A percentile compares a stretch with the other conserved stretches of the same genome.
Evolutionary conservation across 2,113 vertebrate species (phyloP).

Genomic region (Pycnonotus jocosus): DNA sequence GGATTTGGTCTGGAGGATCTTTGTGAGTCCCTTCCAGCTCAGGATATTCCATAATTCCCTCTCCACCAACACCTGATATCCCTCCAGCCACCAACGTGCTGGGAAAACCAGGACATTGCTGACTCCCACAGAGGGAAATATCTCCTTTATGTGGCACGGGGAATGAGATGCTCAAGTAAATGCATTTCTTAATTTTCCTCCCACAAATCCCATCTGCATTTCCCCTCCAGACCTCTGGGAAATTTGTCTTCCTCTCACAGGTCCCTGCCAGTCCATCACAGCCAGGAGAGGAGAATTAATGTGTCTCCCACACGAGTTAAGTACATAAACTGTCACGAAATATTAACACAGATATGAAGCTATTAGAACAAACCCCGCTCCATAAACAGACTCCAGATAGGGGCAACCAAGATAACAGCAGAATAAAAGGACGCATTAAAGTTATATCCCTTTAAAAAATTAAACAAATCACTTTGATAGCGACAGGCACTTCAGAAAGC

Average conservation of each 20-base stretch:
- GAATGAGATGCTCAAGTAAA: not conserved
- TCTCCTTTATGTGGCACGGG: not conserved
- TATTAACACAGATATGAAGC: constrained; percentile 67
- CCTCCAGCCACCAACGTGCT: not conserved
- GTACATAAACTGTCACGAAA: constrained; percentile 48
- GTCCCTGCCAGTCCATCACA: not conserved
- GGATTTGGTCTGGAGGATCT: not conserved
- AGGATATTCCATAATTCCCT: not conserved
- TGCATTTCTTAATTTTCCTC: not conserved
- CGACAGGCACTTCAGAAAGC: constrained; percentile 72
- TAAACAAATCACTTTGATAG: constrained; percentile 77
- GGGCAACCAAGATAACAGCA: constrained; percentile 69
- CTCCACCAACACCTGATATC: not conserved
- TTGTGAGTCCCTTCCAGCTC: not conserved
- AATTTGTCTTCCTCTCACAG: not conserved
- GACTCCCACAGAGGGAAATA: not conserved
- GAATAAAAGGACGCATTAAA: constrained; percentile 74
- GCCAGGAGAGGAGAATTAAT: constrained; percentile 33
- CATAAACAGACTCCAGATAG: constrained; percentile 52
- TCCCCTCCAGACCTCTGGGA: not conserved
- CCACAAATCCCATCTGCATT: not conserved
- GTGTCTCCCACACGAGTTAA: constrained; percentile 14
- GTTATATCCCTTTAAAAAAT: constrained; percentile 70
- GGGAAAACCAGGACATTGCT: fast-evolving
- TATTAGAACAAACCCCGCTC: constrained; percentile 55